These are phyloP conservation scores for Penaeus monodon DNA, from an alignment of 2,888 invertebrate genomes.

Conservation along the genomic window DNA sequence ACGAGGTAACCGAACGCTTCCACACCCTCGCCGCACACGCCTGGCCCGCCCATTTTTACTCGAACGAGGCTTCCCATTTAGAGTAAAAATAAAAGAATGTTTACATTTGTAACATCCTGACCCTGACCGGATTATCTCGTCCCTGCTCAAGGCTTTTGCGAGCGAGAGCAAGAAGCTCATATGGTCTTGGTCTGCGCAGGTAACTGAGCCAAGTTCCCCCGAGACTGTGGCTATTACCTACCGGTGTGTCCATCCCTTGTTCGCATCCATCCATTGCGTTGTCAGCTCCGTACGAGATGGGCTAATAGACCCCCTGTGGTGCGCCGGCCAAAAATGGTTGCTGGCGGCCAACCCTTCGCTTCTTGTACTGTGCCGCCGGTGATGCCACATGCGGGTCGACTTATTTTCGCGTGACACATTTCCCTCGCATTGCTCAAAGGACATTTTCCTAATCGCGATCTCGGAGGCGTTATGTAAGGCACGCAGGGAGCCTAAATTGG, in stretches of 20 bases:
- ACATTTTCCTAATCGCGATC: slow-evolving; percentile 29
- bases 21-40: no score
- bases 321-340: slow-evolving; percentile 52
- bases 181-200: no score
- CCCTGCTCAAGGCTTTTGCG: no score
- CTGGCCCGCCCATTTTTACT: no score
- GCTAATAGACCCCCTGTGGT: slow-evolving; percentile 58
- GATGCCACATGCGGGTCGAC: slow-evolving; percentile 38
- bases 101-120: no score
- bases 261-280: slow-evolving; percentile 58
- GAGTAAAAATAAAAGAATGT: no score
- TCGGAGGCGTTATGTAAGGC: slow-evolving; percentile 33
- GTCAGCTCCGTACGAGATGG: slow-evolving; percentile 54
- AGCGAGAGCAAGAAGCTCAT: no score
- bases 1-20: no score
- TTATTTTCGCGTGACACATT: slow-evolving; percentile 20
- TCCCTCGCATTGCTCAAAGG: slow-evolving; percentile 24
- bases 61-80: no score
- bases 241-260: slow-evolving; percentile 45
- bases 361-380: slow-evolving; percentile 51
- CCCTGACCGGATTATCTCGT: no score
- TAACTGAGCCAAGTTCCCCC: background rate
- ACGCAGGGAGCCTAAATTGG: slow-evolving; percentile 9
- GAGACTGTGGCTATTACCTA: slow-evolving; percentile 12
- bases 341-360: slow-evolving; percentile 51